These are phyloP conservation scores for Crossaster papposus DNA, from an alignment of 53 echinoderm and acorn worm species.

Conservation along the genomic window DNA sequence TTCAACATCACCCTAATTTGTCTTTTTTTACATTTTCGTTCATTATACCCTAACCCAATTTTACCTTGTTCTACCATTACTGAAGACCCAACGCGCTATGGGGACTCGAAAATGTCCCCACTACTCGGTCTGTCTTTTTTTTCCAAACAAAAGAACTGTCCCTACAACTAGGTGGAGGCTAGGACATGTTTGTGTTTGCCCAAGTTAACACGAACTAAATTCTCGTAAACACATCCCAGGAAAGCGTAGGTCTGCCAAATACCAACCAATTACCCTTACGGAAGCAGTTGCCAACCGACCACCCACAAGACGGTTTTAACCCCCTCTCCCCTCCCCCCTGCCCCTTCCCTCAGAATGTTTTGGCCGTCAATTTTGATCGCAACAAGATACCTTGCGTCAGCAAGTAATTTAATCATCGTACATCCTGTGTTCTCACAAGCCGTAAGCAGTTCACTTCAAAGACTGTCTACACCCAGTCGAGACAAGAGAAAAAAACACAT, in stretches of 20 bases:
- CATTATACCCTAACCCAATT: no score
- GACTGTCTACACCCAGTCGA: neutral
- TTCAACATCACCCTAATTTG: no score
- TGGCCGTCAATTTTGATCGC: neutral
- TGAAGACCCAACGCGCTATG: no score
- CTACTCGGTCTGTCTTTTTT: no score
- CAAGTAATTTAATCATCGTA: conserved; percentile 31
- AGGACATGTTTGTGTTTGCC: no score
- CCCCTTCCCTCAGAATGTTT: neutral
- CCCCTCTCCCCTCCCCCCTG: conserved; percentile 6
- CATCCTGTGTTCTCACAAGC: conserved; percentile 30
- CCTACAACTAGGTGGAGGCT: no score
- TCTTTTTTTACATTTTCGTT: no score
- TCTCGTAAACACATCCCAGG: neutral
- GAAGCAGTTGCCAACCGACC: neutral
- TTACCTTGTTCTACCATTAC: no score
- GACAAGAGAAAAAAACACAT: neutral
- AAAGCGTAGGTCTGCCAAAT: neutral
- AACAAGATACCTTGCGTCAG: conserved; percentile 3
- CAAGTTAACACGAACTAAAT: neutral
- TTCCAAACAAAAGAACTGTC: no score
- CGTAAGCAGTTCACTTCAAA: neutral
- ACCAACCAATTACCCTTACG: neutral
- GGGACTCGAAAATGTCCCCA: no score
- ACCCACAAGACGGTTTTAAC: neutral